A percentile compares a stretch with the other conserved stretches of the same genome.
phyloP scores from a whole-genome alignment of 2,113 vertebrate genomes.

The Planiliza haematocheilus region DNA sequence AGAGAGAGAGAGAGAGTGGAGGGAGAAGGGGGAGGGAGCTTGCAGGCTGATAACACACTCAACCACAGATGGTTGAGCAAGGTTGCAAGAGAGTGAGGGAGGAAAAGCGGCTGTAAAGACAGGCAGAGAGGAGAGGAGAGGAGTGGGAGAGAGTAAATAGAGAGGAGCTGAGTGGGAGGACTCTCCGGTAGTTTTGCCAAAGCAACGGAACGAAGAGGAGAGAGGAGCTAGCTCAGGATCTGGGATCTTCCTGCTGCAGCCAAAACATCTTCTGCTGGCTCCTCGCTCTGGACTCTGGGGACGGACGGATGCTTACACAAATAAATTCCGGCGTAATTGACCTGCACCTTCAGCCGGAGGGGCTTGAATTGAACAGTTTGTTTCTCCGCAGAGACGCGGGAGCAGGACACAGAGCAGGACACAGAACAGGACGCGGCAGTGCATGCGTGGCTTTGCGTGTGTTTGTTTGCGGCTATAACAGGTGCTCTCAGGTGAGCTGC shows the following conservation, averaged over 20 bases:
- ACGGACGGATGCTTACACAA: slow-evolving; percentile 40
- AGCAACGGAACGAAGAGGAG: slow-evolving; percentile 44
- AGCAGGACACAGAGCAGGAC: slow-evolving; percentile 55
- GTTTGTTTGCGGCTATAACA: slow-evolving; percentile 39
- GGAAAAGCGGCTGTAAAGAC: slow-evolving; percentile 50
- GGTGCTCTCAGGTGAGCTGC: slow-evolving; percentile 68
- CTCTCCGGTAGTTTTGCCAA: slow-evolving; percentile 47
- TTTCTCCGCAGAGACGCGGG: slow-evolving; percentile 9
- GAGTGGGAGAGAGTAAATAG: slow-evolving; percentile 31
- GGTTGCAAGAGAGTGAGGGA: slow-evolving; percentile 66
- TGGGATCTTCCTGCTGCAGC: slow-evolving; percentile 34
- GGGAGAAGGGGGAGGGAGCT: slow-evolving; percentile 68
- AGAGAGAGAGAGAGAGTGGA: slow-evolving; percentile 56
- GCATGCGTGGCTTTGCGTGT: slow-evolving; percentile 19
- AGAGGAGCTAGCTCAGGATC: slow-evolving; percentile 19
- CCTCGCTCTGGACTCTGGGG: slow-evolving; percentile 35
- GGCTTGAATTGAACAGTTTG: slow-evolving; percentile 25
- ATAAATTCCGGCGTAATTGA: slow-evolving; percentile 24
- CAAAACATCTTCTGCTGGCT: slow-evolving; percentile 25
- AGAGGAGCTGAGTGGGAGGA: slow-evolving; percentile 63
- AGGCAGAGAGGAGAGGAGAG: slow-evolving; percentile 35
- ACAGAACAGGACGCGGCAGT: slow-evolving; percentile 61
- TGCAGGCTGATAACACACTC: slow-evolving; percentile 77
- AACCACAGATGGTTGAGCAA: slow-evolving; percentile 81
- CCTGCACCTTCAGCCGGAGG: slow-evolving; percentile 23